Evolutionary conservation across 1,140 invertebrate genomes (phyloP).

Genomic region (Achroia grisella): DNA sequence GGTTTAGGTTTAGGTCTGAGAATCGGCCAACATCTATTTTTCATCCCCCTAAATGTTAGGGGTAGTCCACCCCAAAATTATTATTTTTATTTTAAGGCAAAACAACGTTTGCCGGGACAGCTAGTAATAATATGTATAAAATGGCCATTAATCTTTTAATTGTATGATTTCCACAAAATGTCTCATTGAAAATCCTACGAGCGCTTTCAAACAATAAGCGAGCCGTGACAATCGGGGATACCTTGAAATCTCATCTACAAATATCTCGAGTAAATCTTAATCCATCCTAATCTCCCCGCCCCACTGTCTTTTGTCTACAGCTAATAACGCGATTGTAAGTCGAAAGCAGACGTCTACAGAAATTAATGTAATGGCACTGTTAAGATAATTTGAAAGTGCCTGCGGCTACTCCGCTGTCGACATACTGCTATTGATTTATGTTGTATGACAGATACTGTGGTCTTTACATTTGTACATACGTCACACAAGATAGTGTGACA

Average conservation of each 20-base stretch:
- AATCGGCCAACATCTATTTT: too few relatives aligned
- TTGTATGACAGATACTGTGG: neutral
- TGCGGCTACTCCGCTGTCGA: neutral
- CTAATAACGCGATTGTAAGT: slow-evolving; percentile 52
- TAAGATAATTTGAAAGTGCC: slow-evolving; percentile 13
- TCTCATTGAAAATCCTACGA: too few relatives aligned
- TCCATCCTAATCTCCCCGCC: slow-evolving; percentile 17
- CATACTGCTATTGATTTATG: slow-evolving; percentile 2
- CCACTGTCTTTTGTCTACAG: slow-evolving; percentile 36
- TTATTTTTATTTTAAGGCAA: too few relatives aligned
- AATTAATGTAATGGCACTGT: slow-evolving; percentile 51
- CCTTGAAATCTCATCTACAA: slow-evolving; percentile 51
- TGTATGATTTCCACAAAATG: too few relatives aligned
- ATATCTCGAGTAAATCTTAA: slow-evolving; percentile 60
- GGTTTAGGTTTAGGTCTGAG: too few relatives aligned
- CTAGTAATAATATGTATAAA: too few relatives aligned
- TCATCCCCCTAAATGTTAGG: too few relatives aligned
- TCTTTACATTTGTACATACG: too few relatives aligned
- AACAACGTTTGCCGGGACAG: too few relatives aligned
- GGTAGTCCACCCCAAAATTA: too few relatives aligned
- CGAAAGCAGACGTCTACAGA: slow-evolving; percentile 39
- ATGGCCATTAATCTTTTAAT: too few relatives aligned
- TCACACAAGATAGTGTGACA: too few relatives aligned
- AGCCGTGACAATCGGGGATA: slow-evolving; percentile 27
- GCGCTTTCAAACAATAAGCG: slow-evolving; percentile 23